phyloP scores from a whole-genome alignment of 2,888 invertebrate species.

The Ichneumoninae sp. region DNA sequence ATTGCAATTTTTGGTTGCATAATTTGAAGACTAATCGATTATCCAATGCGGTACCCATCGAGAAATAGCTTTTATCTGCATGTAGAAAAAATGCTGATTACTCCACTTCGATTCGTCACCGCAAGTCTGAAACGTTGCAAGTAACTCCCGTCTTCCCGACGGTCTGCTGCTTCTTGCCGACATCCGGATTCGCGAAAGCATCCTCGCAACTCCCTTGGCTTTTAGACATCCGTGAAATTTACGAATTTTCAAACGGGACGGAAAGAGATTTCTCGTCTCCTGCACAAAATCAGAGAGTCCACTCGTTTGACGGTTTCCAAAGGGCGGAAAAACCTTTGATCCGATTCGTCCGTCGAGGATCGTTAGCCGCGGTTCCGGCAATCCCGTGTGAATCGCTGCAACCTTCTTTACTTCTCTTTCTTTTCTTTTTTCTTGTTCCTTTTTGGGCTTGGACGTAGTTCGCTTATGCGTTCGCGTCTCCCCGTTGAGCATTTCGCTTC shows the following conservation, averaged over 20 bases:
- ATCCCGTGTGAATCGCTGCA: slow-evolving; percentile 20
- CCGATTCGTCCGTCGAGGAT: background rate
- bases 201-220: background rate
- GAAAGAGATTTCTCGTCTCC: slow-evolving; percentile 3
- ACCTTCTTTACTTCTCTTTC: background rate
- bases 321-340: slow-evolving; percentile 31
- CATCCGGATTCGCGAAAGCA: background rate
- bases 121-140: no score
- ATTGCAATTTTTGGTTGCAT: no score
- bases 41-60: no score
- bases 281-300: slow-evolving; percentile 23
- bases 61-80: no score
- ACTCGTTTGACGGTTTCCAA: slow-evolving; percentile 30
- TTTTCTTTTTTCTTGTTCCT: background rate
- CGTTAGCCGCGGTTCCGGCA: slow-evolving; percentile 4
- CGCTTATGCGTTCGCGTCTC: background rate
- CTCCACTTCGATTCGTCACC: no score
- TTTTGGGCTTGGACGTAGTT: background rate
- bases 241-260: background rate
- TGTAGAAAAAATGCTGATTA: no score
- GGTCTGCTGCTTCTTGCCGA: background rate
- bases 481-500: slow-evolving; percentile 20
- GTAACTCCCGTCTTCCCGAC: background rate
- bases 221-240: background rate
- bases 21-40: no score